These are phyloP conservation scores for Caradrina clavipalpis DNA, from an alignment of 2,888 invertebrate genomes.

Conservation along the genomic window DNA sequence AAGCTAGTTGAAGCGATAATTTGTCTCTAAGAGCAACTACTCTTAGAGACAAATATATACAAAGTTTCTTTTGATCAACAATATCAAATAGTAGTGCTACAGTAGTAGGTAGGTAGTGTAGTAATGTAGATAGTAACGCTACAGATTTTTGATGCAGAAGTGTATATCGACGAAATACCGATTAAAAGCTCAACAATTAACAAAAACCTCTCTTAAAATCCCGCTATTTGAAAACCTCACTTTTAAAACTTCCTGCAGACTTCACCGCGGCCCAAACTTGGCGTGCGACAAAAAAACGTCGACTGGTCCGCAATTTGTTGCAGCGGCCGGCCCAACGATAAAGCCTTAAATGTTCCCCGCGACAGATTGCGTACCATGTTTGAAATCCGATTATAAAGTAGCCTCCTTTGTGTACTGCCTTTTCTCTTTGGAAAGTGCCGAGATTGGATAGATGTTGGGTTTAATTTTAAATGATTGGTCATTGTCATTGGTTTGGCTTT, in stretches of 20 bases:
- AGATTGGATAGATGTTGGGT: conserved; percentile 49
- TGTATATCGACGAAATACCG: not conserved
- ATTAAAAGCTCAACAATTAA: conserved; percentile 36
- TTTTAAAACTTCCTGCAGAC: conserved; percentile 62
- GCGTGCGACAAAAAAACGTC: conserved; percentile 61
- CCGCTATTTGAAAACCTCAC: conserved; percentile 59
- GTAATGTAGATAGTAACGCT: no score
- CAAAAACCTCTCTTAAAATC: conserved; percentile 43
- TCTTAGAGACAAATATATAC: not conserved
- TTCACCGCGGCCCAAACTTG: conserved; percentile 58
- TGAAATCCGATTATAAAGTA: conserved; percentile 68
- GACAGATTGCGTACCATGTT: conserved; percentile 69
- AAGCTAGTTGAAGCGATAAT: no score
- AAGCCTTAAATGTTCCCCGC: conserved; percentile 68
- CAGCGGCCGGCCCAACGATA: conserved; percentile 62
- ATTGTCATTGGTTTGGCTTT: conserved; percentile 27
- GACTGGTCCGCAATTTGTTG: conserved; percentile 67
- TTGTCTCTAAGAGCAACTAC: no score
- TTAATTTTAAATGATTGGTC: conserved; percentile 47
- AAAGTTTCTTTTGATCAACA: not conserved
- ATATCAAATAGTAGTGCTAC: no score
- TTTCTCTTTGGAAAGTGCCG: conserved; percentile 49
- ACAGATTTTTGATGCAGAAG: not conserved
- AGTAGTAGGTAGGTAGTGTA: no score
- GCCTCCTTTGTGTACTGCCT: conserved; percentile 57